Percentiles rank a stretch among this genome's conserved stretches.
phyloP scores from a whole-genome alignment of 2,113 vertebrate species.

The Macrotis lagotis region DNA sequence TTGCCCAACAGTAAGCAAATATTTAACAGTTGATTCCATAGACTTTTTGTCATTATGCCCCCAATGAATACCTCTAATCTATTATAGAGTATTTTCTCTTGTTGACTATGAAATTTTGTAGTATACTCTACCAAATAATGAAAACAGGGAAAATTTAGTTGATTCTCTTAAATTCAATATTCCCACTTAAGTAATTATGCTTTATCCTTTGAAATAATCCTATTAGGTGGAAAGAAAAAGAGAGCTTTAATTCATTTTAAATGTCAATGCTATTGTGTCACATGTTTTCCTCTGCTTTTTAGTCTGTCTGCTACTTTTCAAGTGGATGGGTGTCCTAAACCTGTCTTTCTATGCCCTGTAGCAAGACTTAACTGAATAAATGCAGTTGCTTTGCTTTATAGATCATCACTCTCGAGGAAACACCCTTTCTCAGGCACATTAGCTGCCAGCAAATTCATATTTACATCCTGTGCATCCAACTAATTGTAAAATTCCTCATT shows the following conservation, averaged over 20 bases:
- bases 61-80: not conserved
- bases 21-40: not conserved
- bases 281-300: not conserved
- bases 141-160: not conserved
- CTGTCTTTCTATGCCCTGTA: not conserved
- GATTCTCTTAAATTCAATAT: not conserved
- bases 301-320: not conserved
- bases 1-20: not conserved
- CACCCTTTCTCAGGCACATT: not conserved
- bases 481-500: not conserved
- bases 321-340: not conserved
- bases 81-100: constrained; percentile 23
- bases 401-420: not conserved
- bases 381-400: not conserved
- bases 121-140: not conserved
- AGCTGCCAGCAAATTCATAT: not conserved
- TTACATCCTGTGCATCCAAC: not conserved
- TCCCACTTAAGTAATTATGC: not conserved
- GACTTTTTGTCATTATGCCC: not conserved
- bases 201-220: constrained; percentile 4
- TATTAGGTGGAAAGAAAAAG: not conserved
- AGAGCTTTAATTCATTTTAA: not conserved
- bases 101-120: not conserved
- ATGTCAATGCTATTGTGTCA: not conserved
- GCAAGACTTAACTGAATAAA: not conserved